phyloP scores from a whole-genome alignment of 2,888 invertebrate species.

The Coecobrya sp. region DNA sequence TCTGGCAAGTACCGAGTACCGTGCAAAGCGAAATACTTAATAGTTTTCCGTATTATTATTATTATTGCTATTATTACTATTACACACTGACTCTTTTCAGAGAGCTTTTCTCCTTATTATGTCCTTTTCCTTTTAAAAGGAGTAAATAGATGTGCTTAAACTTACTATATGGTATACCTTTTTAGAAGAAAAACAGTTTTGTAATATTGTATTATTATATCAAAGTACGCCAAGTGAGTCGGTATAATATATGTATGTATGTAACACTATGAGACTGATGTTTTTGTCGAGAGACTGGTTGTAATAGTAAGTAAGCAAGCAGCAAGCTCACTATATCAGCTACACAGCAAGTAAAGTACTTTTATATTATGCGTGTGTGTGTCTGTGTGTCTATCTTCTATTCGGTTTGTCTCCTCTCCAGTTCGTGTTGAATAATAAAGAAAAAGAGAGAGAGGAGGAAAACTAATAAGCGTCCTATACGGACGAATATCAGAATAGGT shows the following conservation, averaged over 20 bases:
- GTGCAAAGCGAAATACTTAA: conserved; percentile 78
- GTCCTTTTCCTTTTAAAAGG: conserved; percentile 78
- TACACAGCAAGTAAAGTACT: conserved; percentile 80
- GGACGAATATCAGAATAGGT: conserved; percentile 83
- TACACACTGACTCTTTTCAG: conserved; percentile 77
- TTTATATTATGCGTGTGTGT: conserved; percentile 78
- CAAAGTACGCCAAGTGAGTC: conserved; percentile 54
- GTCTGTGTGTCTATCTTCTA: conserved; percentile 76
- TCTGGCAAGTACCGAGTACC: conserved; percentile 47
- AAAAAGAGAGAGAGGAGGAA: conserved; percentile 76
- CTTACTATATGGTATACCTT: conserved; percentile 65
- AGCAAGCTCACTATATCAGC: conserved; percentile 41
- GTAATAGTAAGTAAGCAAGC: conserved; percentile 68
- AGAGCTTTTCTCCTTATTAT: conserved; percentile 77
- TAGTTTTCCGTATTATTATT: conserved; percentile 78
- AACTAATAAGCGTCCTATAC: conserved; percentile 83
- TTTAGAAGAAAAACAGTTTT: conserved; percentile 52
- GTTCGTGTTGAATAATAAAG: conserved; percentile 82
- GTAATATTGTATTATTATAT: conserved; percentile 74
- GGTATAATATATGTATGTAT: conserved; percentile 65
- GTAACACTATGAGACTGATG: conserved; percentile 75
- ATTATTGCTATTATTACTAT: conserved; percentile 80
- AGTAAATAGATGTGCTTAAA: conserved; percentile 74
- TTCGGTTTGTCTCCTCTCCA: conserved; percentile 76
- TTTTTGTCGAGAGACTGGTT: conserved; percentile 60